Conservation (phyloP, 2,113 vertebrate species). For the Zonotrichia leucophrys region DNA sequence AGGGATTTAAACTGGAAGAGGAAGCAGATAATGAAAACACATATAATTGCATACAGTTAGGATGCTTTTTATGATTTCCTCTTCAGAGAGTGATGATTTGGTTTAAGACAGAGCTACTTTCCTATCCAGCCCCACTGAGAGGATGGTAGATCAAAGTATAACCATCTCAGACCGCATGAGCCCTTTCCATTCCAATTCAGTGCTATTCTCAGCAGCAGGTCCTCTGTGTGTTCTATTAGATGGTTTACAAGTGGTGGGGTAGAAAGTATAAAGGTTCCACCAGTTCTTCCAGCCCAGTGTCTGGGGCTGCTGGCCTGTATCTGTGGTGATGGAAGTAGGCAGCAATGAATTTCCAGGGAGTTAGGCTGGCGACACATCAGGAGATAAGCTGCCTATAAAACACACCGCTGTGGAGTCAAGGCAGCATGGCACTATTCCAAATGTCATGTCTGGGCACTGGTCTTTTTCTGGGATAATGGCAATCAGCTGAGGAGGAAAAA, state of each 20-base stretch:
- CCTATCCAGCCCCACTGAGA: background rate
- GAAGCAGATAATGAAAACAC: background rate
- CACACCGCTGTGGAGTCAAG: accelerated
- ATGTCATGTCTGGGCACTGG: background rate
- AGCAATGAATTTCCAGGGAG: background rate
- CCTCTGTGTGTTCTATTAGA: background rate
- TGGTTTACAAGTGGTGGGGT: background rate
- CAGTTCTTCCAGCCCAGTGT: background rate
- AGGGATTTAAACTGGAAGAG: background rate
- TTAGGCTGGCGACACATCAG: background rate
- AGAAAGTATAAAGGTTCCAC: background rate
- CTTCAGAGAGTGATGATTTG: background rate
- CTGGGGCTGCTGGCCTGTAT: background rate
- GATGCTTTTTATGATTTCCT: background rate
- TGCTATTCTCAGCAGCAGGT: background rate
- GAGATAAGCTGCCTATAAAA: background rate
- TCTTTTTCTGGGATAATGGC: background rate
- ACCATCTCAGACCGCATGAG: background rate
- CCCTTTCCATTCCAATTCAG: background rate
- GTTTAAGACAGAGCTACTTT: background rate
- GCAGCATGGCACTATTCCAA: background rate
- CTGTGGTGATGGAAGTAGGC: background rate
- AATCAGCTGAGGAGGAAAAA: constrained; percentile 7
- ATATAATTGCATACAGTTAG: background rate
- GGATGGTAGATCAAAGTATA: background rate